Evolutionary conservation across 2,888 invertebrate species (phyloP).

Genomic region (Nysson spinosus): DNA sequence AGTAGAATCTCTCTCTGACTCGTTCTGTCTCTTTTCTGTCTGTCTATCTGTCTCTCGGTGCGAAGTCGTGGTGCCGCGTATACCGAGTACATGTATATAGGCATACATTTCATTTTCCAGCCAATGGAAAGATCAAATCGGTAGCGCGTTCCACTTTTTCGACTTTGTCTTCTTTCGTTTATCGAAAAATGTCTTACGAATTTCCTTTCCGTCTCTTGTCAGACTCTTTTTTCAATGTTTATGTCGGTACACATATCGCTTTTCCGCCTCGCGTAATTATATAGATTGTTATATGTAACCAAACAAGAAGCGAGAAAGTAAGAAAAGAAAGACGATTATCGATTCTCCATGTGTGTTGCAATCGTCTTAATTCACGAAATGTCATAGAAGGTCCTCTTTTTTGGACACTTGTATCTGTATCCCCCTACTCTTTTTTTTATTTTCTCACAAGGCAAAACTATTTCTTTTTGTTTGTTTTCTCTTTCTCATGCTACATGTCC

Average conservation of each 20-base stretch:
- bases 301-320: neutral
- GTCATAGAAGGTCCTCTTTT: conserved; percentile 21
- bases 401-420: conserved; percentile 13
- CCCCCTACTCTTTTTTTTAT: conserved; percentile 30
- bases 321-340: conserved; percentile 37
- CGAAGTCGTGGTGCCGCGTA: conserved; percentile 49
- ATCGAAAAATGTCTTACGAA: neutral
- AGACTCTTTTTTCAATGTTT: conserved; percentile 2
- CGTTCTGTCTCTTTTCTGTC: too few species aligned
- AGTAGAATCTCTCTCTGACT: too few species aligned
- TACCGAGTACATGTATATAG: conserved; percentile 52
- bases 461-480: conserved; percentile 66
- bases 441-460: conserved; percentile 52
- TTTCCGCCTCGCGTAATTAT: conserved; percentile 8
- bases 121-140: conserved; percentile 34
- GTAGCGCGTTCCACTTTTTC: conserved; percentile 41
- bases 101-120: conserved; percentile 46
- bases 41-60: too few species aligned
- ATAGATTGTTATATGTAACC: too few species aligned
- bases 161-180: conserved; percentile 5
- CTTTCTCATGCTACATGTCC: conserved; percentile 70
- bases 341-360: conserved; percentile 45
- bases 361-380: conserved; percentile 29
- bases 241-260: too few species aligned
- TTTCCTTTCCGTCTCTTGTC: conserved; percentile 3